phyloP scores from a whole-genome alignment of 2,797 vertebrate genomes.

The Parotocinclus haroldoi region DNA sequence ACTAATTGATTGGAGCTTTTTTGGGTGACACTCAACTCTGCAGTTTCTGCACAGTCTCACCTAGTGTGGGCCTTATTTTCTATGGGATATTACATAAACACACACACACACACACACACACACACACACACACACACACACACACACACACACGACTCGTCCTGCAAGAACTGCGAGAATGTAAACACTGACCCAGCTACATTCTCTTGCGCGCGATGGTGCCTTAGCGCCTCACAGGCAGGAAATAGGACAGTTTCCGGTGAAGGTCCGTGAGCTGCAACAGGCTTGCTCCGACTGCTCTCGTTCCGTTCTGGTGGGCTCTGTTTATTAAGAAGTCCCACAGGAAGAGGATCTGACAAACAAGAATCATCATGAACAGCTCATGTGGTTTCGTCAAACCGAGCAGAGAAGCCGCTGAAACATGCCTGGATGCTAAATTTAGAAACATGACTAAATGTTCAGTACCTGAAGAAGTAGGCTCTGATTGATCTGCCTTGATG shows the following conservation, averaged over 20 bases:
- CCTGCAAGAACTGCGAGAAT: constrained; percentile 46
- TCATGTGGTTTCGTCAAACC: background rate
- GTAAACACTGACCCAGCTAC: constrained; percentile 56
- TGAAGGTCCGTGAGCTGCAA: constrained; percentile 4
- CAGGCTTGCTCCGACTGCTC: background rate
- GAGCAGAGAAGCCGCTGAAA: background rate
- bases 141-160: constrained; percentile 42
- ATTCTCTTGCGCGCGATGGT: constrained; percentile 34
- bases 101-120: too few relatives aligned
- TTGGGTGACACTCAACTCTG: constrained; percentile 51
- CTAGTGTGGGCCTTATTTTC: constrained; percentile 29
- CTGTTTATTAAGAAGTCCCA: constrained; percentile 13
- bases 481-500: background rate
- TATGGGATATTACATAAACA: constrained; percentile 48
- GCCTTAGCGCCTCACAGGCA: constrained; percentile 19
- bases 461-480: constrained; percentile 29
- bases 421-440: background rate
- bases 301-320: constrained; percentile 14
- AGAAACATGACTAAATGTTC: background rate
- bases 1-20: constrained; percentile 39
- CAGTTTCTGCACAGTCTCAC: constrained; percentile 53
- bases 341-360: constrained; percentile 34
- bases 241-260: constrained; percentile 11
- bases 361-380: constrained; percentile 9
- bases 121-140: too few relatives aligned